Evolutionary conservation across 1,140 invertebrate genomes (phyloP).

Genomic region (Notospermus geniculatus): DNA sequence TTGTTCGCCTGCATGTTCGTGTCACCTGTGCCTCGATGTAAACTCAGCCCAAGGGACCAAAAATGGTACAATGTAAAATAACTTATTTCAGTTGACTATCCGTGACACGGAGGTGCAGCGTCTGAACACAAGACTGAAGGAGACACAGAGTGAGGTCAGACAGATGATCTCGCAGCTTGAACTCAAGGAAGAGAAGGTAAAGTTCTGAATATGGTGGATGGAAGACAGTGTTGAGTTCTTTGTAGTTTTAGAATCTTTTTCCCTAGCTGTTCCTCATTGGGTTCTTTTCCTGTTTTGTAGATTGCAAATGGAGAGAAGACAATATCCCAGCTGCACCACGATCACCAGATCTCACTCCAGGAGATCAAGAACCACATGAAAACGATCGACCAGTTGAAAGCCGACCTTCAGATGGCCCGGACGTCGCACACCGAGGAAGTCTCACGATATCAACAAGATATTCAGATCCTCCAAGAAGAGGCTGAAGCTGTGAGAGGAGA

Average conservation of each 20-base stretch:
- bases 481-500: constrained; percentile 30
- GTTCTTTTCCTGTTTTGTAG: constrained; percentile 24
- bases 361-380: constrained; percentile 50
- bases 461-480: constrained; percentile 34
- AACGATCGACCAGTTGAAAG: constrained; percentile 48
- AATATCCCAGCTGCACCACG: constrained; percentile 46
- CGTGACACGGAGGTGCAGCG: constrained; percentile 44
- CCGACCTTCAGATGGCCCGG: constrained; percentile 38
- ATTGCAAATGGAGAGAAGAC: constrained; percentile 40
- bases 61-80: no score
- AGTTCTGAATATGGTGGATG: background rate
- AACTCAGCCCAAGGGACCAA: no score
- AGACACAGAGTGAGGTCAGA: constrained; percentile 44
- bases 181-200: constrained; percentile 36
- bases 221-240: background rate
- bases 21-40: no score
- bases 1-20: no score
- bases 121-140: constrained; percentile 42
- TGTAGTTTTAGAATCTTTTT: background rate
- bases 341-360: constrained; percentile 46
- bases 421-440: constrained; percentile 42
- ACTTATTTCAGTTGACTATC: constrained; percentile 38
- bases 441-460: constrained; percentile 40
- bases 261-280: background rate
- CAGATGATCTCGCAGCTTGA: constrained; percentile 36